Conservation (phyloP, 2,797 vertebrate genomes). For the Babyrousa celebensis region DNA sequence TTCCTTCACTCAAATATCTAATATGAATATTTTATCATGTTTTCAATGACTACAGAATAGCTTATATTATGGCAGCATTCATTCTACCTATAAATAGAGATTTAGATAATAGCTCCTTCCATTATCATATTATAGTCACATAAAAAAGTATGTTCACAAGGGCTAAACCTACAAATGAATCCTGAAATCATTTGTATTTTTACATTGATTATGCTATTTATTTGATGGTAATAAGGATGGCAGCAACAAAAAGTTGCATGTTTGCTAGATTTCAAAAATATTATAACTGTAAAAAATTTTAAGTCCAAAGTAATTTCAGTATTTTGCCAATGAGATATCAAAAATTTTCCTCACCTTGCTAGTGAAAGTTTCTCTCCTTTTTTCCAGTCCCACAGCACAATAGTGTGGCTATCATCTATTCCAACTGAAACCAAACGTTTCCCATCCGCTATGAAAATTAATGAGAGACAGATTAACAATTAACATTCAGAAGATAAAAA, state of each 20-base stretch:
- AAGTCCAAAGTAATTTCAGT: not conserved
- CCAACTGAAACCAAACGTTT: constrained; percentile 98
- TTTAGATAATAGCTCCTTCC: constrained; percentile 53
- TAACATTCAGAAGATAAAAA: constrained; percentile 35
- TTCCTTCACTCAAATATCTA: constrained; percentile 50
- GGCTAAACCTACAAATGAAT: constrained; percentile 49
- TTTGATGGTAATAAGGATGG: constrained; percentile 18
- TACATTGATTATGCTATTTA: constrained; percentile 5
- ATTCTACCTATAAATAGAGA: not conserved
- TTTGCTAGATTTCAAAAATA: constrained; percentile 50
- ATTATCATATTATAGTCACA: constrained; percentile 2
- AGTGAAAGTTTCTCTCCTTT: constrained; percentile 98
- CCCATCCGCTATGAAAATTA: constrained; percentile 95
- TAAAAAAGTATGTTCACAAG: constrained; percentile 46
- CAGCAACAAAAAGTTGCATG: not conserved
- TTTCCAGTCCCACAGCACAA: constrained; percentile 99
- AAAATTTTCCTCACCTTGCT: constrained; percentile 92
- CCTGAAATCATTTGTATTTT: constrained; percentile 36
- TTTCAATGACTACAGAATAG: not conserved
- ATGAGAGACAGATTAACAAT: constrained; percentile 75
- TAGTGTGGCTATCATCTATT: constrained; percentile 97
- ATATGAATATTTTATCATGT: constrained; percentile 20
- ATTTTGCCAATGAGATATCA: not conserved
- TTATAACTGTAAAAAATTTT: not conserved
- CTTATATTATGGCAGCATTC: not conserved